Conservation (phyloP, 2,888 invertebrate genomes). For the Cephonodes hylas region DNA sequence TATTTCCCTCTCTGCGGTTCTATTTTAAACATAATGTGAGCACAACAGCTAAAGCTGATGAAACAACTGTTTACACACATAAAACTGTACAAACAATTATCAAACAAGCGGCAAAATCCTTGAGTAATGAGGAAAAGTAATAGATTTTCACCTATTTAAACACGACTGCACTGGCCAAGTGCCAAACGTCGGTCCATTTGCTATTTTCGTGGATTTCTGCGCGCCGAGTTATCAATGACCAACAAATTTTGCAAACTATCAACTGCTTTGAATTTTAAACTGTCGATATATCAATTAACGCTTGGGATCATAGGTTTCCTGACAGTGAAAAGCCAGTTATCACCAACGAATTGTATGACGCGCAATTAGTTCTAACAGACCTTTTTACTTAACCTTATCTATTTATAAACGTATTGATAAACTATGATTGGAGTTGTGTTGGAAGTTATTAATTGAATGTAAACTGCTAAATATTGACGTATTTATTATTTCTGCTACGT, state of each 20-base stretch:
- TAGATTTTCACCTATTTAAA: conserved; percentile 8
- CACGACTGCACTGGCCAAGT: conserved; percentile 36
- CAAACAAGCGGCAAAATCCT: conserved; percentile 3
- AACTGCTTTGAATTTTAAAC: background rate
- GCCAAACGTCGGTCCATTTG: conserved; percentile 53
- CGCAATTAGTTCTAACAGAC: too few relatives aligned
- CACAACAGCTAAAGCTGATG: background rate
- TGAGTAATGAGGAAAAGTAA: conserved; percentile 5
- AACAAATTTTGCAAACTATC: conserved; percentile 17
- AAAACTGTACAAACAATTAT: background rate
- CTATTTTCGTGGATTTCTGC: conserved; percentile 61
- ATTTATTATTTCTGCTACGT: too few relatives aligned
- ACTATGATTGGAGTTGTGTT: too few relatives aligned
- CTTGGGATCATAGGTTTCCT: background rate
- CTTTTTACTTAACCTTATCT: too few relatives aligned
- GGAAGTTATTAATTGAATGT: too few relatives aligned
- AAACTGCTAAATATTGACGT: too few relatives aligned
- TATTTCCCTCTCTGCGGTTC: background rate
- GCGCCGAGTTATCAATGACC: conserved; percentile 38
- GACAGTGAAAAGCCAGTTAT: too few relatives aligned
- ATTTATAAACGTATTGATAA: too few relatives aligned
- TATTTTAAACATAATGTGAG: background rate
- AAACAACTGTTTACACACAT: background rate
- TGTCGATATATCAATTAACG: background rate
- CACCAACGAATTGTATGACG: too few relatives aligned